Conservation (phyloP, 2,797 vertebrate genomes). For the Hydrolagus colliei region DNA sequence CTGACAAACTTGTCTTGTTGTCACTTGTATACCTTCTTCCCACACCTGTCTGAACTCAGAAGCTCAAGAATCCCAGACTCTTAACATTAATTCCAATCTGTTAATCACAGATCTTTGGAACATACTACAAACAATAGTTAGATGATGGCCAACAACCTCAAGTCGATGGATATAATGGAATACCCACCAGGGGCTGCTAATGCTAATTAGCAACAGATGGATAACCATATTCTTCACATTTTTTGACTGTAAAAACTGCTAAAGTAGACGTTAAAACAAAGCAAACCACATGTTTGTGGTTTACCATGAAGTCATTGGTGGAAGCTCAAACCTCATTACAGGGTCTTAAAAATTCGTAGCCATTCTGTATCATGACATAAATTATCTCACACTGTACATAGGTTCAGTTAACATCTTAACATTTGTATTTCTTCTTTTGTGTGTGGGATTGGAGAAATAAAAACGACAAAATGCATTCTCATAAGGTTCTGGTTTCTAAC, state of each 20-base stretch:
- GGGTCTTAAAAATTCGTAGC: not conserved
- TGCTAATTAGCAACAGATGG: slow-evolving; percentile 23
- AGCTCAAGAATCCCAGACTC: not conserved
- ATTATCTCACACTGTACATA: not conserved
- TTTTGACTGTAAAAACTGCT: slow-evolving; percentile 20
- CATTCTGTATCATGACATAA: not conserved
- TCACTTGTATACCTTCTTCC: too few species aligned
- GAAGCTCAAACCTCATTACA: not conserved
- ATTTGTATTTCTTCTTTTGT: not conserved
- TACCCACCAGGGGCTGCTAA: not conserved
- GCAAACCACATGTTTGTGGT: slow-evolving; percentile 19
- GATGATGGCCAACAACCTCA: too few species aligned
- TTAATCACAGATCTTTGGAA: too few species aligned
- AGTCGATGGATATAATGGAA: not conserved
- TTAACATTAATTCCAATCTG: too few species aligned
- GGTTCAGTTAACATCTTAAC: not conserved
- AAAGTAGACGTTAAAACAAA: slow-evolving; percentile 26
- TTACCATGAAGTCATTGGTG: slow-evolving; percentile 22
- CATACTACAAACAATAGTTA: too few species aligned
- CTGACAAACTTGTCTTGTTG: not conserved
- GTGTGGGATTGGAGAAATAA: not conserved
- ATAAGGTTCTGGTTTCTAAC: not conserved
- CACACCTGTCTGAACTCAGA: not conserved
- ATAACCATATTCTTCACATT: slow-evolving; percentile 2
- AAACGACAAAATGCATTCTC: slow-evolving; percentile 4